Base-by-base conservation (phyloP, 2,797 vertebrate species). In the Nannoperca obscura region DNA sequence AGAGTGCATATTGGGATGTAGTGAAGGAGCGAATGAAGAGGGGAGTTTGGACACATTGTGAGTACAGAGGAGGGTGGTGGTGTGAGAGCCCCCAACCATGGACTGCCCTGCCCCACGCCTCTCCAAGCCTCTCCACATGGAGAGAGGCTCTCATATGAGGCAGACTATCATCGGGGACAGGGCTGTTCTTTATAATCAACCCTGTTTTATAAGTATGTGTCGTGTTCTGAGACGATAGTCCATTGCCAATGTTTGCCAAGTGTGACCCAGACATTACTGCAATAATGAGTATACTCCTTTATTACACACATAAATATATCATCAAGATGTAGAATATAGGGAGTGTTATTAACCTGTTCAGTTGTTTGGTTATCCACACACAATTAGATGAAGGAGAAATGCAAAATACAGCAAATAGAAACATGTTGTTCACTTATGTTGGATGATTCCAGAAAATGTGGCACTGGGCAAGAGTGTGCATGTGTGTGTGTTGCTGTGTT, bases 401-500 rank as follows among this genome's bases (percentile, higher is more conserved):
- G 2, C 11, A 59, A 20, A 11, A 24, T 24, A 55, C 4, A 54
- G 10, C 12, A 40, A 22, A 40, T 17, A 17, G 15, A 30, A 15
- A 32, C 24, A n/a, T n/a, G 1, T 34, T 11, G 15, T 20, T 42
- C 13, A 19, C 7, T 27, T 6, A 30, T 46, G 59, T 32, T 53
- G 53, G 12, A 50, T 42, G 13, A 58, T 19, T 59, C 38, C n/a
- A 13, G 49, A 62, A 30, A 52, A 40, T 19, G 36, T 5, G 1
- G 10, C 44, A 46, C 6, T 42, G 4, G 38, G 9, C 19, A 30
- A 40, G 32, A 5, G n/a, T 63, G 61, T 67, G 60, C 27, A 9
- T 34, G 44, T 62, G 53, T 61, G 47, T 53, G 61, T 32, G 5
- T 53, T 50, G 22, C 36, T 60, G 22, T 38, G 27, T 52, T 63